Base-by-base conservation (phyloP, 2,888 invertebrate species). In the Drosophila limbata region DNA sequence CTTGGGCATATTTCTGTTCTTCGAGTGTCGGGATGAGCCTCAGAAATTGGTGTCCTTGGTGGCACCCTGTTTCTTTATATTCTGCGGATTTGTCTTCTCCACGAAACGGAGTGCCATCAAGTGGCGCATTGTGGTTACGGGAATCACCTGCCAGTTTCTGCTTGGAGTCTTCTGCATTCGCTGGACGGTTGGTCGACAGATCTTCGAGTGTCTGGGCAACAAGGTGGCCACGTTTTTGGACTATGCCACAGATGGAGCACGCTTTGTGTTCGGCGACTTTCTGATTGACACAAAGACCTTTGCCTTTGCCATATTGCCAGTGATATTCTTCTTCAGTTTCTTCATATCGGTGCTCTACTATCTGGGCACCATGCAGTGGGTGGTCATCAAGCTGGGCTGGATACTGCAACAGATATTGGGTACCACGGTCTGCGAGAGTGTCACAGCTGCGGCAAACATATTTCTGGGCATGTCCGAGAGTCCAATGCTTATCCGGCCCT, bases 391-490 rank as follows among this genome's bases (percentile, higher is more conserved):
- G 90, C 92, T 98, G 28, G 98, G 98, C 0, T 95, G 95, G 93
- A 90, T 96, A 13, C 93, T 98, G 59, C 95, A 96, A 79, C 90
- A 93, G 13, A 92, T 95, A 0, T 93, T 98, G 92, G 96, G 95
- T 15, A 99, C 99, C 0, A 98, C 99, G 0, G 97, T 98, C 1
- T 98, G 98, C 62, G 99, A 99, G 93, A 98, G 98, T 64, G 95
- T 99, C 42, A 98, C 96, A 73, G 95, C 97, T 13, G 96, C 98
- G 0, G 98, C 97, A 0, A 98, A 98, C 91, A 97, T 98, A 31
- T 99, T 99, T 89, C 93, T 99, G 17, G 98, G 99, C 69, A 96
- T 96, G 96, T 96, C 96, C 1, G 99, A 99, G 93, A 96, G 98
- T 3, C 96, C 98, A 0, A 92, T 99, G 50, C 92, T 99, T 61